These are phyloP conservation scores for Theretra japonica DNA, from an alignment of 2,888 invertebrate species.

Conservation along the genomic window DNA sequence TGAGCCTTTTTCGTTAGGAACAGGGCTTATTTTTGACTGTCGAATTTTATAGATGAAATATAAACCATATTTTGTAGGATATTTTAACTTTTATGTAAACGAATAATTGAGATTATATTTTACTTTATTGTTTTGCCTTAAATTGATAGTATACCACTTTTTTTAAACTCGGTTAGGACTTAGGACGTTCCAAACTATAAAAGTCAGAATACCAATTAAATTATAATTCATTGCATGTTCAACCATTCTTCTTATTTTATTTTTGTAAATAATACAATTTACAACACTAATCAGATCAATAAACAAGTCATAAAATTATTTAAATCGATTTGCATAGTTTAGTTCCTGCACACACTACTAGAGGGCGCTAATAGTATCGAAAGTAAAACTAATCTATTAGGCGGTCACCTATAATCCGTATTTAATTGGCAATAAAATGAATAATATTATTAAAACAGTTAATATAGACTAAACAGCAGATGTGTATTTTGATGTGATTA, in stretches of 20 bases:
- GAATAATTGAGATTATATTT: too few species aligned
- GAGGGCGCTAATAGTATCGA: background rate
- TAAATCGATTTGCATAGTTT: conserved; percentile 3
- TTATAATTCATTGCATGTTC: background rate
- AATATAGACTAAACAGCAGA: background rate
- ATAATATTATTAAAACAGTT: background rate
- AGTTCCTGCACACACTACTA: background rate
- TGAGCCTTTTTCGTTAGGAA: too few species aligned
- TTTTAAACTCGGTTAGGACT: too few species aligned
- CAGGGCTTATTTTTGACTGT: too few species aligned
- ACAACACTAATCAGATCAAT: background rate
- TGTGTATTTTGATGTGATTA: too few species aligned
- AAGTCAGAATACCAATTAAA: background rate
- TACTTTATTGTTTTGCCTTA: too few species aligned
- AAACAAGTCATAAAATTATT: conserved; percentile 4
- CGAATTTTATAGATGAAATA: too few species aligned
- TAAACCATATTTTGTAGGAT: too few species aligned
- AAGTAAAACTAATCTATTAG: background rate
- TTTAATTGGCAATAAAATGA: conserved; percentile 10
- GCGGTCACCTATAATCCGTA: background rate
- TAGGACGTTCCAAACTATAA: too few species aligned
- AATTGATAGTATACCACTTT: too few species aligned
- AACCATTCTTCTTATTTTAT: background rate
- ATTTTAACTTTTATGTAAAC: too few species aligned
- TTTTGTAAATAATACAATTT: conserved; percentile 4